Conservation (phyloP, 2,888 invertebrate species). For the Parnassius mnemosyne region DNA sequence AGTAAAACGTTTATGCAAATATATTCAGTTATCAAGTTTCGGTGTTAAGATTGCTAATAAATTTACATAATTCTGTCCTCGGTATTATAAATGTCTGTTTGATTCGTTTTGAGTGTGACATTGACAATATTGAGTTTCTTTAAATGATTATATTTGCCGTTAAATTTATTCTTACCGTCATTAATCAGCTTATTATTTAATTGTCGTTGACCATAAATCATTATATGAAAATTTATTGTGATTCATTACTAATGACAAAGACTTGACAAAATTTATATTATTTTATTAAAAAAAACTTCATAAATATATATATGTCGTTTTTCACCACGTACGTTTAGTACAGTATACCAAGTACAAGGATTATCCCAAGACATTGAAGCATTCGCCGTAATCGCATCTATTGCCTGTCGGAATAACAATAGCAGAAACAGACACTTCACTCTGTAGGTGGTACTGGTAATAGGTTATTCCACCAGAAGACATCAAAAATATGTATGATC, state of each 20-base stretch:
- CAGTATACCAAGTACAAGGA: no score
- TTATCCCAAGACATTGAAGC: no score
- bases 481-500: no score
- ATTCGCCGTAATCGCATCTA: no score
- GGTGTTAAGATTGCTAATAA: conserved; percentile 26
- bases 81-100: conserved; percentile 7
- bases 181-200: conserved; percentile 8
- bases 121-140: conserved; percentile 4
- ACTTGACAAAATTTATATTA: no score
- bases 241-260: conserved; percentile 10
- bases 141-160: conserved; percentile 16
- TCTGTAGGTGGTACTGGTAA: no score
- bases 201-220: conserved; percentile 14
- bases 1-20: conserved; percentile 18
- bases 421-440: no score
- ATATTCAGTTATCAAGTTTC: conserved; percentile 18
- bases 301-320: no score
- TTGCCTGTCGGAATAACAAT: no score
- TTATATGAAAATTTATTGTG: conserved; percentile 7
- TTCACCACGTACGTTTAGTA: no score
- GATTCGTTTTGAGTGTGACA: conserved; percentile 5
- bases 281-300: no score
- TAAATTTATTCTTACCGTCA: conserved; percentile 6
- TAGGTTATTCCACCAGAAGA: no score
- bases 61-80: conserved; percentile 17